Conservation (phyloP, 2,888 invertebrate species). For the Masnerella sp. region DNA sequence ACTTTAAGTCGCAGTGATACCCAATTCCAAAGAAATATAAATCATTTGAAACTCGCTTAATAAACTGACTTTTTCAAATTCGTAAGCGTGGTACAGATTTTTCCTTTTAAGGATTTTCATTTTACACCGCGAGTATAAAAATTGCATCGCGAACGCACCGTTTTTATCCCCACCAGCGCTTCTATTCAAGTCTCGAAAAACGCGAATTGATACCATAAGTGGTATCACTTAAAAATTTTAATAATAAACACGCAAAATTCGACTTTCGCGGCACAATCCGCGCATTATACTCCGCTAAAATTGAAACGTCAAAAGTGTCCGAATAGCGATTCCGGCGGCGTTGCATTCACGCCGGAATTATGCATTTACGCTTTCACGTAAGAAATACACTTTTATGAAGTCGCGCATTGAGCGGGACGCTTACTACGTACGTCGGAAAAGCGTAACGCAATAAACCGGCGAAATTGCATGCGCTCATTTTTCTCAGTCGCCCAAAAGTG, state of each 20-base stretch:
- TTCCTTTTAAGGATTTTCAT: too few relatives aligned
- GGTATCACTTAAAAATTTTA: conserved; percentile 5
- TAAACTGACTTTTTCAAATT: too few relatives aligned
- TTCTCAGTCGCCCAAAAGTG: conserved; percentile 24
- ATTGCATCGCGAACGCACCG: too few relatives aligned
- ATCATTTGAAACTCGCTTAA: too few relatives aligned
- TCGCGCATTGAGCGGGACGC: conserved; percentile 38
- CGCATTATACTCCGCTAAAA: conserved; percentile 28
- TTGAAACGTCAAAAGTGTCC: conserved; percentile 46
- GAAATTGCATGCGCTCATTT: conserved; percentile 53
- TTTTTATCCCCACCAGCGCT: too few relatives aligned
- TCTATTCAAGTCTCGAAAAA: too few relatives aligned
- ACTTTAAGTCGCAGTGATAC: too few relatives aligned
- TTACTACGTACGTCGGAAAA: conserved; percentile 41
- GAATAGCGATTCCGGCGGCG: conserved; percentile 25
- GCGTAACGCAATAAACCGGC: conserved; percentile 51
- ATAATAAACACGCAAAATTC: conserved; percentile 16
- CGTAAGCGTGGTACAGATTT: too few relatives aligned
- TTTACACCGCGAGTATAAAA: too few relatives aligned
- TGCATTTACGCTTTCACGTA: conserved; percentile 42
- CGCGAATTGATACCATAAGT: too few relatives aligned
- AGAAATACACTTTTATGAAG: conserved; percentile 49
- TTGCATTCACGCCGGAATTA: conserved; percentile 37
- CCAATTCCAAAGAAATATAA: too few relatives aligned
- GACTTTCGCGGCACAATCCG: conserved; percentile 18